A percentile compares a stretch with the other conserved stretches of the same genome.
Conservation (phyloP, 2,113 vertebrate genomes). For the Salvelinus namaycush region DNA sequence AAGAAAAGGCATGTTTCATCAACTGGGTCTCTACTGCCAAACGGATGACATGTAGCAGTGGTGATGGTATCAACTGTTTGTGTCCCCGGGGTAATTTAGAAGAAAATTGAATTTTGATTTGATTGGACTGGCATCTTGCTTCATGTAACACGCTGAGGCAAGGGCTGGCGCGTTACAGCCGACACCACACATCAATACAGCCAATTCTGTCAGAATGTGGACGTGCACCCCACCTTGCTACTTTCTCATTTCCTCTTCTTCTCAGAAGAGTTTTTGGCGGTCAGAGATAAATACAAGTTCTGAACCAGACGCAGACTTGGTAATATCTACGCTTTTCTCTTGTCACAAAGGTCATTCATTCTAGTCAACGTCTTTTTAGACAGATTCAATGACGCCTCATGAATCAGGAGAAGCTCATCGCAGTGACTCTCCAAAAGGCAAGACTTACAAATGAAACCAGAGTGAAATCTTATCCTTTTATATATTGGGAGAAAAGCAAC, state of each 20-base stretch:
- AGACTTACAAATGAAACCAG: background rate
- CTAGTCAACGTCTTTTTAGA: background rate
- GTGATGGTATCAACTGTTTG: slow-evolving; percentile 4
- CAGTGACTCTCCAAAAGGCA: background rate
- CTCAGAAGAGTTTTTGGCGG: background rate
- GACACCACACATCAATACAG: background rate
- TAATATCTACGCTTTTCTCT: no score
- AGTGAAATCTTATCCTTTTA: background rate
- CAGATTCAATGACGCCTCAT: background rate
- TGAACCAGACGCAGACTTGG: background rate
- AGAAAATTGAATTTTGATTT: slow-evolving; percentile 12
- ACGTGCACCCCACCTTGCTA: background rate
- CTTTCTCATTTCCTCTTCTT: background rate
- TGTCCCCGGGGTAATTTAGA: slow-evolving; percentile 11
- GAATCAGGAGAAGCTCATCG: background rate
- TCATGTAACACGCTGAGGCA: background rate
- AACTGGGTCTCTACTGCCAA: slow-evolving; percentile 1
- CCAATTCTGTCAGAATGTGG: background rate
- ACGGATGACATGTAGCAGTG: slow-evolving; percentile 8
- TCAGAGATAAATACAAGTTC: background rate
- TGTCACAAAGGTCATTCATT: background rate
- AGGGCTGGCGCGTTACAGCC: background rate
- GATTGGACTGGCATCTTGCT: background rate
- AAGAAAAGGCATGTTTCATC: background rate
- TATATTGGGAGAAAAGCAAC: slow-evolving; percentile 9